Base-by-base conservation (phyloP, 2,113 vertebrate species). In the Vulpes vulpes region DNA sequence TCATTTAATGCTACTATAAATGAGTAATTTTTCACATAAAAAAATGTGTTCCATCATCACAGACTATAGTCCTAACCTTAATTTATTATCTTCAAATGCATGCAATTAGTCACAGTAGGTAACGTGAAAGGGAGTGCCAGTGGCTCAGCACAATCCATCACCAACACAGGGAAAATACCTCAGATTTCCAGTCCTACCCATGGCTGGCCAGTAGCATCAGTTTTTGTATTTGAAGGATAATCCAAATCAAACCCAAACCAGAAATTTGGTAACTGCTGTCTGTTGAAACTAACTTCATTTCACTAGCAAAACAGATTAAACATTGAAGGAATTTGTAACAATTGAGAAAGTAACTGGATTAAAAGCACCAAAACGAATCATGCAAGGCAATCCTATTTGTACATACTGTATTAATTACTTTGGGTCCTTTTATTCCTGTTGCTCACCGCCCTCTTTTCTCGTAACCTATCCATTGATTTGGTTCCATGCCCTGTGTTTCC, bases 361-460 rank as follows among this genome's bases (percentile, higher is more conserved):
- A 73, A 93, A 94, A 60, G 22, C 53, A 78, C 85, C n/a, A 91
- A 84, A 94, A 74, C 35, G 65, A 87, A 76, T 91, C 62, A 73
- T 10, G 2, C 20, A 59, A 74, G 79, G 64, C 69, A 60, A 32
- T 74, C 49, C 38, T 89, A 22, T 81, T 51, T 60, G 19, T 65
- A 19, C 27, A 25, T 76, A 79, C 1, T 67, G n/a, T 64, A 69
- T 60, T 10, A 27, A 20, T 69, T 81, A 60, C 11, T 38, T 51
- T 5, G 5, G 73, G 9, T 71, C 74, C 51, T 90, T 43, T 87
- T 11, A 27, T 53, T 85, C 65, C 55, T 74, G 1, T 30, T 27
- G 25, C 93, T 62, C 27, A 30, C 59, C 25, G 62, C 74, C 84
- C 60, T 16, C 43, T 91, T 94, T 73, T 53, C 60, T 96, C 71